Base-by-base conservation (phyloP, 2,113 vertebrate genomes). In the Melanocharis versteri region DNA sequence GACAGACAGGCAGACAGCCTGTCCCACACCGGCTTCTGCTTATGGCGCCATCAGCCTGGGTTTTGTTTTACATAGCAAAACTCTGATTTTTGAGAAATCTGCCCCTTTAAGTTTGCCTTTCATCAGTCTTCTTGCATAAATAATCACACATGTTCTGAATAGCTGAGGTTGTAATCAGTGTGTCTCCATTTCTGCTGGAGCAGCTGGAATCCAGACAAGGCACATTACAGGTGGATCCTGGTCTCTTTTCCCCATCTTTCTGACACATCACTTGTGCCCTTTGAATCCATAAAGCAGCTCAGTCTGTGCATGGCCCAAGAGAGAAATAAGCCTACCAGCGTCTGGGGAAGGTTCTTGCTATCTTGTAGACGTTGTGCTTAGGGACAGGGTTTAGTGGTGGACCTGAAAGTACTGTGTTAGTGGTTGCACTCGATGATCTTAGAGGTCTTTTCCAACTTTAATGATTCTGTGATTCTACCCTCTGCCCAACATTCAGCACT, bases 121-220 rank as follows among this genome's bases (percentile, higher is more conserved):
- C 91, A 58, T 95, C 93, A 85, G 12, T 56, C 54, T 57, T 65
- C 77, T 69, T 87, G 61, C 78, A 27, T 89, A 85, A 95, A 72
- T 87, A 90, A 72, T 79, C 84, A 90, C 94, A 83, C 13, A 14
- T 84, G 78, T 92, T 87, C 61, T 50, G 64, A 92, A 71, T 47
- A 83, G 83, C 17, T 3, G 2, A 72, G 48, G 33, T 13, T 89
- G 35, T 61, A 87, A 93, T 83, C 75, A 44, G 33, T 51, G 61
- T 78, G 53, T 80, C 66, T 68, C 15, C 0, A 8, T 82, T 91
- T 84, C 50, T 87, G 84, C 65, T 56, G 42, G 27, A 80, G 81
- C 62, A 65, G 81, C 89, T 94, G 82, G 62, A 91, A 85, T 84
- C 65, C 91, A 95, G 48, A 65, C 81, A 84, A 73, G 57, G 57